Percentiles rank a stretch among this genome's conserved stretches.
phyloP scores from a whole-genome alignment of 2,888 invertebrate species.

The Pterostichus madidus region DNA sequence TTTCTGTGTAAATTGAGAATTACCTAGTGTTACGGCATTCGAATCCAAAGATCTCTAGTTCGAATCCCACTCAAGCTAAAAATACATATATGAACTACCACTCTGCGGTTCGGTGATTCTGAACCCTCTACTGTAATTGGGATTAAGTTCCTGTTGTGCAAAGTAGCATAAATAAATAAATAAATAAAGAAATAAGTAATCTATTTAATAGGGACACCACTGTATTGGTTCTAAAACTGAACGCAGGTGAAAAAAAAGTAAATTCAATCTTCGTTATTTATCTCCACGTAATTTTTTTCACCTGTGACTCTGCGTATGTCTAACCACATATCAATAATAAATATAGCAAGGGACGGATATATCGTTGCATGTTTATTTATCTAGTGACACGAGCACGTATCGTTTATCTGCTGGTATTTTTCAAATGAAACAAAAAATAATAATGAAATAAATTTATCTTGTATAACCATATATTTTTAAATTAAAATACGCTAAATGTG shows the following conservation, averaged over 20 bases:
- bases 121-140: no score
- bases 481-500: neutral
- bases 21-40: no score
- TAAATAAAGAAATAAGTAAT: no score
- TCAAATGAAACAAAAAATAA: constrained; percentile 5
- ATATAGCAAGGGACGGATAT: constrained; percentile 11
- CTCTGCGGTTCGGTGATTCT: no score
- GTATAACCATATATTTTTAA: neutral
- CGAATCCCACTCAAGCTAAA: no score
- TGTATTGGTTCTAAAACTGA: neutral
- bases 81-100: no score
- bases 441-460: constrained; percentile 19
- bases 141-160: no score
- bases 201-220: no score
- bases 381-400: neutral
- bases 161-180: no score
- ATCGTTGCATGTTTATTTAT: constrained; percentile 30
- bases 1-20: no score
- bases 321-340: constrained; percentile 15
- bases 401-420: constrained; percentile 2
- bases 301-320: constrained; percentile 22
- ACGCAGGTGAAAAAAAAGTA: neutral
- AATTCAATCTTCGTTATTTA: constrained; percentile 35
- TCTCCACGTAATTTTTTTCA: constrained; percentile 38
- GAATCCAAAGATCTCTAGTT: no score